Evolutionary conservation across 2,888 invertebrate species (phyloP).

Genomic region (Coelopa pilipes): DNA sequence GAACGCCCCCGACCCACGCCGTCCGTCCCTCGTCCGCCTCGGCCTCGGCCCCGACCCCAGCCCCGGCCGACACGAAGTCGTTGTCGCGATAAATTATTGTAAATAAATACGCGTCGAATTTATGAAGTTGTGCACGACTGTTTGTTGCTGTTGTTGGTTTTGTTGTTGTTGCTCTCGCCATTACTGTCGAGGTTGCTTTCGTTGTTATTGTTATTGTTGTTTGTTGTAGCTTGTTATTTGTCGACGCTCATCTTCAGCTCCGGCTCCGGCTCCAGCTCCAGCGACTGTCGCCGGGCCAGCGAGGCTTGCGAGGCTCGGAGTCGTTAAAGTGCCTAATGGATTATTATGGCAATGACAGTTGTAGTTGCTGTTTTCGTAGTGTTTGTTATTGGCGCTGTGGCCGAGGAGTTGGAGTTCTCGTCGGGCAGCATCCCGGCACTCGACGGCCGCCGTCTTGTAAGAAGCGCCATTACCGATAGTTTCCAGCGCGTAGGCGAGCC

Average conservation of each 20-base stretch:
- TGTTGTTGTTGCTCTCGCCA: neutral
- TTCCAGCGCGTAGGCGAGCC: too few species aligned
- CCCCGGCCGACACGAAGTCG: neutral
- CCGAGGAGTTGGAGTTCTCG: neutral
- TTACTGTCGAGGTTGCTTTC: conserved; percentile 42
- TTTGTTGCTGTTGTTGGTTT: conserved; percentile 39
- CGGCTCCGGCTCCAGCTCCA: neutral
- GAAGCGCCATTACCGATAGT: too few species aligned
- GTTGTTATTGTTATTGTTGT: conserved; percentile 24
- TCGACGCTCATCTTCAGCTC: neutral
- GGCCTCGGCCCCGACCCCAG: too few species aligned
- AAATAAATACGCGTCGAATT: conserved; percentile 59
- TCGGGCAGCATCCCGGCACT: neutral
- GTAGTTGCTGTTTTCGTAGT: neutral
- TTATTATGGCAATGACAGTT: conserved; percentile 27
- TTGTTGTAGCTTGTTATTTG: conserved; percentile 1
- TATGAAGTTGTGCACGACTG: conserved; percentile 54
- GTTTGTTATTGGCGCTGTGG: conserved; percentile 7
- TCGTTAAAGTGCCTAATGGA: conserved; percentile 30
- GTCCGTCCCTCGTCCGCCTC: neutral
- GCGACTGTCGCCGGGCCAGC: neutral
- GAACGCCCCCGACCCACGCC: neutral
- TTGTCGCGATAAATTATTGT: conserved; percentile 55
- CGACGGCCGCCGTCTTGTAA: too few species aligned
- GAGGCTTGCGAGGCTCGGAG: conserved; percentile 9